Conservation (phyloP, 2,113 vertebrate genomes). For the Solenodon paradoxus region DNA sequence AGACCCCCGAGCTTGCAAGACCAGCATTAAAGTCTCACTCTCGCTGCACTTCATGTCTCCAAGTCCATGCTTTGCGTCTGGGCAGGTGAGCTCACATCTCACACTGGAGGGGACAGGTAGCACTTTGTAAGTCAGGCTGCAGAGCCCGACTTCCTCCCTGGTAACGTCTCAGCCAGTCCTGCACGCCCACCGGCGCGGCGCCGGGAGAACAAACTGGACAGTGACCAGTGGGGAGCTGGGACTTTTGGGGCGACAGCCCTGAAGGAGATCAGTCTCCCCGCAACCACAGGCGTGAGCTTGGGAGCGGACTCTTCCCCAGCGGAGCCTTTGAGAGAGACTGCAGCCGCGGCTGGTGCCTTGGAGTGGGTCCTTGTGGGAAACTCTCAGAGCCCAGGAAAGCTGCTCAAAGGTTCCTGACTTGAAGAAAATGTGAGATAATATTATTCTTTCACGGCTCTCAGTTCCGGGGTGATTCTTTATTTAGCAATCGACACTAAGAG, state of each 20-base stretch:
- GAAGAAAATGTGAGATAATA: not conserved
- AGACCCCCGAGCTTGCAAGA: too few species aligned
- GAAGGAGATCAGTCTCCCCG: not conserved
- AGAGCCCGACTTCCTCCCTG: too few species aligned
- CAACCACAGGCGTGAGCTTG: not conserved
- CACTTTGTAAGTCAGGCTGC: too few species aligned
- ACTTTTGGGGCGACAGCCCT: too few species aligned
- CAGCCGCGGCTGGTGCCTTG: not conserved
- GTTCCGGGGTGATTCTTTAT: not conserved
- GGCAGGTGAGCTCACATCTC: too few species aligned
- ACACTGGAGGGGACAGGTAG: too few species aligned
- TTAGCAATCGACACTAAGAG: not conserved
- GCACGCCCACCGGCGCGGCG: not conserved
- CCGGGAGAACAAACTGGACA: not conserved
- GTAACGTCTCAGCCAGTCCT: too few species aligned
- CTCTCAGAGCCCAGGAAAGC: not conserved
- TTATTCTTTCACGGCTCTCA: not conserved
- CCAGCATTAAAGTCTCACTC: too few species aligned
- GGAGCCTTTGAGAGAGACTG: not conserved
- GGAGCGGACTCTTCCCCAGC: not conserved
- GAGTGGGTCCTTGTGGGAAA: not conserved
- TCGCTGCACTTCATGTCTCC: too few species aligned
- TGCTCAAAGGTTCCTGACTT: not conserved
- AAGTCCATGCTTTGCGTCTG: too few species aligned
- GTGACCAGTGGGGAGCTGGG: not conserved